phyloP scores from a whole-genome alignment of 1,140 invertebrate species.

The Bombus difficillimus region DNA sequence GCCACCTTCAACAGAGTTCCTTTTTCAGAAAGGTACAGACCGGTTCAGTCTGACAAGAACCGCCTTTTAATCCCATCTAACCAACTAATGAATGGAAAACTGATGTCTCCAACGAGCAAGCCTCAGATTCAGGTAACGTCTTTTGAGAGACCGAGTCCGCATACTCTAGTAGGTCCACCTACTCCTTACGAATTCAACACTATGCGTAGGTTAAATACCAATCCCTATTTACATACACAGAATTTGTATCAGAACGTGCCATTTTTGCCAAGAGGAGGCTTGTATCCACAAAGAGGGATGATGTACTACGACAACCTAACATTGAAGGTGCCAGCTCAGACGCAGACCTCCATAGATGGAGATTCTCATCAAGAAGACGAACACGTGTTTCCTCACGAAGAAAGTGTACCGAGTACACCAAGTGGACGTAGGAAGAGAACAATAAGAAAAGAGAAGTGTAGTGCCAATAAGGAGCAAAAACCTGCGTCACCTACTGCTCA shows the following conservation, averaged over 20 bases:
- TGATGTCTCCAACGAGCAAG: not conserved
- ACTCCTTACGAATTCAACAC: constrained; percentile 66
- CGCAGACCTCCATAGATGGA: constrained; percentile 72
- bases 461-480: constrained; percentile 42
- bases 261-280: constrained; percentile 57
- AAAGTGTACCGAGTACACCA: constrained; percentile 48
- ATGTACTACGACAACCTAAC: constrained; percentile 69
- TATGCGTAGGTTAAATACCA: constrained; percentile 65
- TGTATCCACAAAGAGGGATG: constrained; percentile 65
- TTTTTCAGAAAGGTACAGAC: constrained; percentile 28
- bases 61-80: constrained; percentile 55
- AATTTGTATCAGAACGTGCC: constrained; percentile 72
- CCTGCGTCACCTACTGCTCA: constrained; percentile 56
- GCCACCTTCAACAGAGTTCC: constrained; percentile 24
- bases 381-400: constrained; percentile 19
- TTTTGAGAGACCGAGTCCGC: constrained; percentile 78
- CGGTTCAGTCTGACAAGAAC: constrained; percentile 26
- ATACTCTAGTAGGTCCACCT: constrained; percentile 69
- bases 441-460: constrained; percentile 43
- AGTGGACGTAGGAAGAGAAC: constrained; percentile 45
- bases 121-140: constrained; percentile 76
- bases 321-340: constrained; percentile 74
- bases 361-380: constrained; percentile 62
- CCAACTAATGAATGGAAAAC: constrained; percentile 34
- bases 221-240: constrained; percentile 49